These are phyloP conservation scores for Mesorhabditis sp. DNA, from an alignment of 2,888 invertebrate species.

Conservation along the genomic window DNA sequence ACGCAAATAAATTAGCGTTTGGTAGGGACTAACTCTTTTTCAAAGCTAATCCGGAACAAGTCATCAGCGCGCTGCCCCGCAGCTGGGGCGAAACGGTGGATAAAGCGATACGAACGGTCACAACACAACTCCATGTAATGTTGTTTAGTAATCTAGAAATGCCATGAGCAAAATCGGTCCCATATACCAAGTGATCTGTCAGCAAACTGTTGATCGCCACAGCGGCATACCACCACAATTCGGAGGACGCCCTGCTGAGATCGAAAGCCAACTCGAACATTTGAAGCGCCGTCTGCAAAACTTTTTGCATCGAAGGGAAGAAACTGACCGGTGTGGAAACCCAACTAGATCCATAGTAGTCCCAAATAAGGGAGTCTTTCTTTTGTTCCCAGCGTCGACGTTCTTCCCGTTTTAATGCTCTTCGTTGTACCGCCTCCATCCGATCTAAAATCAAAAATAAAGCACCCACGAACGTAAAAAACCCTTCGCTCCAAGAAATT, in stretches of 20 bases:
- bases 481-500: not conserved
- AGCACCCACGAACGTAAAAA: not conserved
- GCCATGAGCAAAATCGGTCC: not conserved
- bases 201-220: conserved; percentile 46
- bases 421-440: not conserved
- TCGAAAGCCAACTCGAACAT: conserved; percentile 43
- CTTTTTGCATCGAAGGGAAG: too few relatives aligned
- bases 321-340: conserved; percentile 27
- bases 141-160: conserved; percentile 38
- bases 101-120: conserved; percentile 42
- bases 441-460: not conserved
- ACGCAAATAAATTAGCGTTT: conserved; percentile 6
- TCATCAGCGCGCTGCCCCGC: conserved; percentile 42
- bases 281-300: conserved; percentile 31
- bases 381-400: conserved; percentile 35
- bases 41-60: conserved; percentile 42
- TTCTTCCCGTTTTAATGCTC: conserved; percentile 20
- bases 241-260: conserved; percentile 40
- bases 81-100: conserved; percentile 28
- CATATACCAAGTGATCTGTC: conserved; percentile 31
- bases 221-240: conserved; percentile 46
- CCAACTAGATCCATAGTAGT: conserved; percentile 48
- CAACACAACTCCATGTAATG: conserved; percentile 39
- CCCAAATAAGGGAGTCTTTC: conserved; percentile 40
- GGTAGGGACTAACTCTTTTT: conserved; percentile 33